Evolutionary conservation across 1,140 invertebrate genomes (phyloP).

Genomic region (Drosophila fuyamai): DNA sequence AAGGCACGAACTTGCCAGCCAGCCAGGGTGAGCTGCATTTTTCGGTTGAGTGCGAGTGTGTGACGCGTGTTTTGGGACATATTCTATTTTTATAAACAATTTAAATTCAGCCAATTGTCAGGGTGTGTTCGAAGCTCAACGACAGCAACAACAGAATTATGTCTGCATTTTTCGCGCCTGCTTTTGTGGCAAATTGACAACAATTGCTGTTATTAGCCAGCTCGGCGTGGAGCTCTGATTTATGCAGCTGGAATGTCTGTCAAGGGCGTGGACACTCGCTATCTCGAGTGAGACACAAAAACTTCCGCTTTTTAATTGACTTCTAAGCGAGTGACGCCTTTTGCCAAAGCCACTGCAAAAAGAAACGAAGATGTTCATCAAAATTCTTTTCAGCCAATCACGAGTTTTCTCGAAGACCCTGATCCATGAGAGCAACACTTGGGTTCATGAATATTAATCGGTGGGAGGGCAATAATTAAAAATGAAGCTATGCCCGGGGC

Average conservation of each 20-base stretch:
- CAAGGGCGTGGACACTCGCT: slow-evolving; percentile 68
- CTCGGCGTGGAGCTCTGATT: slow-evolving; percentile 50
- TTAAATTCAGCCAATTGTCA: slow-evolving; percentile 80
- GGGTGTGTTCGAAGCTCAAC: slow-evolving; percentile 67
- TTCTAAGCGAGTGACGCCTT: slow-evolving; percentile 57
- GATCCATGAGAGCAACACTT: slow-evolving; percentile 2
- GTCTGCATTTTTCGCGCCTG: slow-evolving; percentile 82
- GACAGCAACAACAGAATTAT: slow-evolving; percentile 54
- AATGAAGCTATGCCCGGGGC: slow-evolving; percentile 7
- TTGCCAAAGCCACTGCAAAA: slow-evolving; percentile 13
- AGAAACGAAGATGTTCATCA: slow-evolving; percentile 1
- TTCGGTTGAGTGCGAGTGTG: slow-evolving; percentile 17
- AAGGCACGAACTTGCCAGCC: slow-evolving; percentile 72
- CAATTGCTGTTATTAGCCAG: slow-evolving; percentile 79
- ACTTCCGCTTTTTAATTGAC: slow-evolving; percentile 76
- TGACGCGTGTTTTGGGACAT: slow-evolving; percentile 78
- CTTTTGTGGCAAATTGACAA: slow-evolving; percentile 82
- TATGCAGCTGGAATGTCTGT: slow-evolving; percentile 75
- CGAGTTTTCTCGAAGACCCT: neutral
- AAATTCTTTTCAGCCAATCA: neutral
- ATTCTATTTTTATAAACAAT: slow-evolving; percentile 84
- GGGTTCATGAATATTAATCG: slow-evolving; percentile 67
- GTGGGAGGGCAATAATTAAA: slow-evolving; percentile 31
- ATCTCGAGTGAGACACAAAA: slow-evolving; percentile 12
- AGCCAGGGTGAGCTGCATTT: slow-evolving; percentile 56